Evolutionary conservation across 23 tunicate genomes (phyloP).

Genomic region (Trididemnum clinides): DNA sequence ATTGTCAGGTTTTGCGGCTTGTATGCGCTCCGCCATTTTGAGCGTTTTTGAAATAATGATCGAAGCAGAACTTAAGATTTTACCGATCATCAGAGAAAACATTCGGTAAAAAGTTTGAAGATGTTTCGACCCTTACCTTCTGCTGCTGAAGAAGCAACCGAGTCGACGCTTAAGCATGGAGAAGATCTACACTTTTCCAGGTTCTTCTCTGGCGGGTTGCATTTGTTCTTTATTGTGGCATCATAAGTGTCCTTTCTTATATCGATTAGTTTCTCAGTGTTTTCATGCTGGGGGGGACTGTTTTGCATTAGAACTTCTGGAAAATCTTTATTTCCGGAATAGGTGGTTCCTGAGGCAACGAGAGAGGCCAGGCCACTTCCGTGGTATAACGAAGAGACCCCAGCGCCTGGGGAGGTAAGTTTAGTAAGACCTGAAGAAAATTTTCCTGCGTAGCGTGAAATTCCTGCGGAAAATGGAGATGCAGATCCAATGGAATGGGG

Average conservation of each 20-base stretch:
- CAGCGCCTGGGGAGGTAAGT: constrained; percentile 13
- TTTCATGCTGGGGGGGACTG: neutral
- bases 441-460: constrained; percentile 62
- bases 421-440: constrained; percentile 47
- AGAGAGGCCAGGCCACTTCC: constrained; percentile 92
- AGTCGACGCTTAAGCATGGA: constrained; percentile 53
- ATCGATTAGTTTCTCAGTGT: neutral
- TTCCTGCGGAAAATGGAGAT: constrained; percentile 59
- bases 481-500: constrained; percentile 40
- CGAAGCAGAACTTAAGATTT: no score
- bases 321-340: constrained; percentile 15
- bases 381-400: constrained; percentile 56
- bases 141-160: constrained; percentile 34
- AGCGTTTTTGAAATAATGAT: no score
- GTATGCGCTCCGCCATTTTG: no score
- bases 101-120: neutral
- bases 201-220: neutral
- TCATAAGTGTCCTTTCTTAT: neutral
- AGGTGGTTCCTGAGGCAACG: constrained; percentile 70
- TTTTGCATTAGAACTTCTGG: neutral
- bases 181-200: constrained; percentile 25
- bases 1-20: no score
- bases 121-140: constrained; percentile 39
- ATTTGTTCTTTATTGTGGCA: neutral
- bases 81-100: no score